Evolutionary conservation across 2,888 invertebrate genomes (phyloP), one percentile per base, ranked within the genome.

Genomic region (Diploptera punctata): DNA sequence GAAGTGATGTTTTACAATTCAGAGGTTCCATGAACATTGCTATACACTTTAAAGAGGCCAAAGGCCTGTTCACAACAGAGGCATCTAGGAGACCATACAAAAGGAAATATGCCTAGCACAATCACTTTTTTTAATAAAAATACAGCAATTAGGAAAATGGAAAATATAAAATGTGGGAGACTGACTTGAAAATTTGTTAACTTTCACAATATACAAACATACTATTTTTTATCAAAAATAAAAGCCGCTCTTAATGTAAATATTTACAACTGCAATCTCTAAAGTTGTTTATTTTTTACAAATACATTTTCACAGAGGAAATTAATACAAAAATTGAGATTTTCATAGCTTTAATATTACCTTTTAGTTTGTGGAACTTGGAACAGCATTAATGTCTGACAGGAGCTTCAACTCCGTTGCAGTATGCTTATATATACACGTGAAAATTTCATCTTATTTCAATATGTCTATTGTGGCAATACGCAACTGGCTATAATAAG

Each of bases 1-100:
- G 68, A 29, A 69, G 69, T 69, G 69, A 69, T 69, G 69, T 57
- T 69, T 65, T 26, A 33, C 31, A 52, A 13, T 68, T 24, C n/a
- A 29, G 26, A 57, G 24, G 31, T 29, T 57, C n/a, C 21, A 16
- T n/a, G 26, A 29, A 57, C n/a, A n/a, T 29, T 57, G n/a, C 21
- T 57, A 57, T 57, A 57, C 57, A 57, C 29, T 29, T n/a, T 57
- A 57, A 26, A 57, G 24, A 29, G 26, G 57, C 31, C 57, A 31
- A 29, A 24, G 26, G 29, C 31, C 57, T n/a, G 57, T 57, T 57
- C 3, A 26, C 29, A 57, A 57, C 26, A 29, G 24, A 57, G 16
- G 3, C 16, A 21, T 26, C 19, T 13, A 16, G n/a, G 29, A 57
- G 29, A 57, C n/a, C 57, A 29, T 29, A n/a, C 1, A 18, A 29